Conservation (phyloP, 2,797 vertebrate species). For the Telmatherina bonti region DNA sequence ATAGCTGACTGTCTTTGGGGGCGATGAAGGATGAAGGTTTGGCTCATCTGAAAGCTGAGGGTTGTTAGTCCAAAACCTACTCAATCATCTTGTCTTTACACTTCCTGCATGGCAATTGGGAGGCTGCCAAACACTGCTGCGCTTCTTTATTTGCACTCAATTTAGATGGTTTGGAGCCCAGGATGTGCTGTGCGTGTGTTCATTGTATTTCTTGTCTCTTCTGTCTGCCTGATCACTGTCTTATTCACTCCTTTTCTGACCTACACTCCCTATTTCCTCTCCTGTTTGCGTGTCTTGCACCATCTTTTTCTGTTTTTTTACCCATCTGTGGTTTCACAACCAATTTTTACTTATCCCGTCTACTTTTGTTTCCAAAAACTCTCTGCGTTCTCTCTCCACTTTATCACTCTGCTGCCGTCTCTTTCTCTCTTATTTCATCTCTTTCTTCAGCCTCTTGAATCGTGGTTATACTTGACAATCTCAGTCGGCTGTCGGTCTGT, state of each 20-base stretch:
- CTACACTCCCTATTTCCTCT: constrained; percentile 24
- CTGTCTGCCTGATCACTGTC: constrained; percentile 40
- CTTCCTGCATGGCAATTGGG: constrained; percentile 69
- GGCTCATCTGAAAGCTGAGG: constrained; percentile 62
- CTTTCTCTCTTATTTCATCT: constrained; percentile 49
- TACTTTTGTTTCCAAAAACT: constrained; percentile 47
- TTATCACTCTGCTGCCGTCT: constrained; percentile 20
- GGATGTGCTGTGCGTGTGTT: constrained; percentile 29
- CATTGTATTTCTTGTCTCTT: constrained; percentile 41
- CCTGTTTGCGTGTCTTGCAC: constrained; percentile 35
- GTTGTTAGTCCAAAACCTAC: constrained; percentile 72
- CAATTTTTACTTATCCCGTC: constrained; percentile 35
- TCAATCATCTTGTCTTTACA: constrained; percentile 74
- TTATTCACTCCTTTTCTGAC: constrained; percentile 47
- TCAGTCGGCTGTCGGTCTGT: constrained; percentile 47
- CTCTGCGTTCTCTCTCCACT: constrained; percentile 24
- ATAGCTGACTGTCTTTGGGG: constrained; percentile 70
- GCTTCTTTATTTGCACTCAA: constrained; percentile 69
- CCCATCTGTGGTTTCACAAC: constrained; percentile 31
- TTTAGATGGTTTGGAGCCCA: constrained; percentile 61
- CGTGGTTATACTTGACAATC: constrained; percentile 45
- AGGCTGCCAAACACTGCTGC: constrained; percentile 61
- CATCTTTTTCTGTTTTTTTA: constrained; percentile 24
- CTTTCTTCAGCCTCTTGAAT: constrained; percentile 50
- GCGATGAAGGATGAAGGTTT: constrained; percentile 67